Evolutionary conservation across 2,113 vertebrate species (phyloP).

Genomic region (Scomber japonicus): DNA sequence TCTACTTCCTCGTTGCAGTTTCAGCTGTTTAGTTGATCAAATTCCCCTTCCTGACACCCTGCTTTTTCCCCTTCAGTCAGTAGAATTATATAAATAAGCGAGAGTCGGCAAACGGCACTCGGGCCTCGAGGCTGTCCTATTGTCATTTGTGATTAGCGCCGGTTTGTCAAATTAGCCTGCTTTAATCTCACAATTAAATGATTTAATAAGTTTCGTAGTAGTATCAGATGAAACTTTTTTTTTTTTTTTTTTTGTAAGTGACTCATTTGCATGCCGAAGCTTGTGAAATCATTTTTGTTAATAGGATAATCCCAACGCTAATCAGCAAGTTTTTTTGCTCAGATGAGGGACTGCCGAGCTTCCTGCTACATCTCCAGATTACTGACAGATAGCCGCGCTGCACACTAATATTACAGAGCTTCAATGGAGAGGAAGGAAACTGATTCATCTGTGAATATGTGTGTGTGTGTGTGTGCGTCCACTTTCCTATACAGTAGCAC

Average conservation of each 20-base stretch:
- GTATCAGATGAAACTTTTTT: slow-evolving; percentile 73
- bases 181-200: slow-evolving; percentile 74
- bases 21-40: slow-evolving; percentile 42
- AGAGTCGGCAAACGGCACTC: slow-evolving; percentile 1
- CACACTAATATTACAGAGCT: slow-evolving; percentile 22
- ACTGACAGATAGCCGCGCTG: slow-evolving; percentile 45
- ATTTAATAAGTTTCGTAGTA: slow-evolving; percentile 67
- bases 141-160: slow-evolving; percentile 77
- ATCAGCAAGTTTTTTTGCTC: slow-evolving; percentile 72
- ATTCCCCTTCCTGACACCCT: slow-evolving; percentile 21
- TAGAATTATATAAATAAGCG: slow-evolving; percentile 50
- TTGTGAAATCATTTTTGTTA: slow-evolving; percentile 67
- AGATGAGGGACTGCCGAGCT: slow-evolving; percentile 52
- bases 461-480: slow-evolving; percentile 1
- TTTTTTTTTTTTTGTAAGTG: slow-evolving; percentile 44
- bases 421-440: slow-evolving; percentile 26
- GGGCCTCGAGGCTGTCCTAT: slow-evolving; percentile 56
- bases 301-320: slow-evolving; percentile 65
- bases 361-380: slow-evolving; percentile 62
- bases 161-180: slow-evolving; percentile 75
- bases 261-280: slow-evolving; percentile 74
- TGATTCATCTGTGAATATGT: slow-evolving; percentile 1
- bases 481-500: neutral
- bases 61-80: slow-evolving; percentile 20
- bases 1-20: neutral